Evolutionary conservation across 2,113 vertebrate genomes (phyloP).

Genomic region (Mormoops blainvillei): DNA sequence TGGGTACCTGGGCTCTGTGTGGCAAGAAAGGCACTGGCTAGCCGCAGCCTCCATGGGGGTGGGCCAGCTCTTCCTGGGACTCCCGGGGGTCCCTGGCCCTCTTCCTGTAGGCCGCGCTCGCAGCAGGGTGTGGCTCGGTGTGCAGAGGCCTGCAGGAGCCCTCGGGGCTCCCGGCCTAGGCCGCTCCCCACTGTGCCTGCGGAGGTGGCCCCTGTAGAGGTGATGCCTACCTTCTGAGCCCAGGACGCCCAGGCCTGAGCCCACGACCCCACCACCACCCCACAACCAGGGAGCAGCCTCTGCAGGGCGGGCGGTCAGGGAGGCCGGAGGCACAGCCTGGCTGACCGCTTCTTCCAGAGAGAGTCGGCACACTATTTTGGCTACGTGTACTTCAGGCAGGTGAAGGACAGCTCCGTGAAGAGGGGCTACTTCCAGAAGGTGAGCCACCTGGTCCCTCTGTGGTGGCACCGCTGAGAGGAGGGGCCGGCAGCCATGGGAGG

Average conservation of each 20-base stretch:
- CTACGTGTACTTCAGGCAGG: constrained; percentile 95
- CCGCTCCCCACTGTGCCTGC: rapidly evolving
- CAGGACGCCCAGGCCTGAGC: not conserved
- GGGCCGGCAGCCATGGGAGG: not conserved
- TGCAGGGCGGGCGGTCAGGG: rapidly evolving
- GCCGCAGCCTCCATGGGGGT: not conserved
- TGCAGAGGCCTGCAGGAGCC: not conserved
- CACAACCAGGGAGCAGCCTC: not conserved
- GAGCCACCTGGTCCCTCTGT: not conserved
- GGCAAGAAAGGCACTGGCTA: not conserved
- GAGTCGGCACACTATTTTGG: constrained; percentile 91
- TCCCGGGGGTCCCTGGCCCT: not conserved
- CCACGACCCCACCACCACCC: no score
- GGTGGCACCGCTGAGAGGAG: rapidly evolving
- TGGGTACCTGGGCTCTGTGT: no score
- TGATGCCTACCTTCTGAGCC: not conserved
- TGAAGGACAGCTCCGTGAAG: constrained; percentile 92
- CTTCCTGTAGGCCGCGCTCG: rapidly evolving
- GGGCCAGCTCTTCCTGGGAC: no score
- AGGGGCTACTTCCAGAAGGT: constrained; percentile 99
- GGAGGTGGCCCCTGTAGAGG: not conserved
- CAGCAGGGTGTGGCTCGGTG: not conserved
- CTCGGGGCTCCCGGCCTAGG: rapidly evolving
- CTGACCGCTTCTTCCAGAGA: constrained; percentile 76
- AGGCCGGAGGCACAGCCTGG: not conserved